Base-by-base conservation (phyloP, 2,888 invertebrate genomes). In the Microctonus hyperodae region DNA sequence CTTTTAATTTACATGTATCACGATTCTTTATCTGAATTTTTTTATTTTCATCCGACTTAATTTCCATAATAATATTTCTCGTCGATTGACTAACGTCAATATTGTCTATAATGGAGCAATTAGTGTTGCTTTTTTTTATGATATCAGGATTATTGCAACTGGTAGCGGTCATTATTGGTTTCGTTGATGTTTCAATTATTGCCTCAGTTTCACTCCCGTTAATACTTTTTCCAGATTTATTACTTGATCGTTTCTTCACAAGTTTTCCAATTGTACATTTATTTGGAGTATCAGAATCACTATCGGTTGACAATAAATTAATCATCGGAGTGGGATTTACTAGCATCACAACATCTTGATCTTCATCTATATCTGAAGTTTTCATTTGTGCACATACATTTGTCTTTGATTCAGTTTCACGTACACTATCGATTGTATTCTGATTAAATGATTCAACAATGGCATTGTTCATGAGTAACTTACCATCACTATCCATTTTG, bases 341-440 rank as follows among this genome's bases (percentile, higher is more conserved):
- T 2, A 84, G 81, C 35, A 84, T 73, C 37, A 82, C 82, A n/a
- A 84, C 82, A 67, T 84, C 84, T 70, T 84, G 83, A 51, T 83
- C 84, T 2, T 81, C 81, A 5, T 70, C 74, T 40, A 69, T 69
- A 23, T 69, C 65, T 16, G 16, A 22, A 0, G 50, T 13, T 61
- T 59, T 65, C 28, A 22, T 13, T 51, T 68, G 69, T 35, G 75
- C 74, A 65, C 76, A 57, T 13, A 65, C 71, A 33, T 67, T 66
- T 56, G 74, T 55, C 0, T 63, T 68, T 11, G 44, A n/a, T 11
- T 48, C 13, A 40, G 50, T 56, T 23, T 67, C 51, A 10, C 55
- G 48, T 23, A 25, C 31, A 2, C 55, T 56, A 5, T n/a, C 57
- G 10, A 37, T 33, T 6, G 16, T 28, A 13, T 13, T 13, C 6